Conservation (phyloP, 2,888 invertebrate genomes). For the Caenorhabditis auriculariae region DNA sequence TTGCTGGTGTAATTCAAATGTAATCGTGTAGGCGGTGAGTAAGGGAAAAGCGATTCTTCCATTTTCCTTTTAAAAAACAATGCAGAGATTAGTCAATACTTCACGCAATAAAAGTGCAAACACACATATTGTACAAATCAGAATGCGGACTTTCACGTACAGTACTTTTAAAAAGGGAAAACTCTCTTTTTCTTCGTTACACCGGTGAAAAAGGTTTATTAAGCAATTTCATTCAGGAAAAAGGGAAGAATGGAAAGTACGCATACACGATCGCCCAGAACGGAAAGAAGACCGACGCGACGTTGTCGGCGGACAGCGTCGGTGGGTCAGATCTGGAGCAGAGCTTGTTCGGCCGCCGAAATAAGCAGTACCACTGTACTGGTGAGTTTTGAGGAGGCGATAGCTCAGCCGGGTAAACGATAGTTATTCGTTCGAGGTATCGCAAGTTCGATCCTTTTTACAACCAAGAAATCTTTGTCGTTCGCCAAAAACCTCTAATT, state of each 20-base stretch:
- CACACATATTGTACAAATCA: neutral
- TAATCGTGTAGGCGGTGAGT: no score
- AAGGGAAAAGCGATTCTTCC: no score
- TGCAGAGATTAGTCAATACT: no score
- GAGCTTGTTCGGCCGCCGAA: constrained; percentile 56
- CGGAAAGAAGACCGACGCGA: constrained; percentile 57
- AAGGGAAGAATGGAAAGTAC: constrained; percentile 55
- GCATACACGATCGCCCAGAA: constrained; percentile 59
- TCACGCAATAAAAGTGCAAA: neutral
- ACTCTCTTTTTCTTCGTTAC: neutral
- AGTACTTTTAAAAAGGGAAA: constrained; percentile 1
- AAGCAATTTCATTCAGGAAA: constrained; percentile 38
- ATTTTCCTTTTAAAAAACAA: no score
- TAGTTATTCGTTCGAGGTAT: no score
- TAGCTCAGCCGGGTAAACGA: no score
- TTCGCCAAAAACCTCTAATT: no score
- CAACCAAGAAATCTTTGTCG: no score
- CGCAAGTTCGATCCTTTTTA: no score
- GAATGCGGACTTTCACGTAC: no score
- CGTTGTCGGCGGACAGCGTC: constrained; percentile 51
- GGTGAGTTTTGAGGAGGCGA: no score
- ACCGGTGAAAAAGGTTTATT: no score
- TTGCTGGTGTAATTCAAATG: neutral
- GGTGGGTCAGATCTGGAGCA: constrained; percentile 47
- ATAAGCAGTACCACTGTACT: constrained; percentile 60